These are phyloP conservation scores for Muscina levida DNA, from an alignment of 2,888 invertebrate genomes.

Conservation along the genomic window DNA sequence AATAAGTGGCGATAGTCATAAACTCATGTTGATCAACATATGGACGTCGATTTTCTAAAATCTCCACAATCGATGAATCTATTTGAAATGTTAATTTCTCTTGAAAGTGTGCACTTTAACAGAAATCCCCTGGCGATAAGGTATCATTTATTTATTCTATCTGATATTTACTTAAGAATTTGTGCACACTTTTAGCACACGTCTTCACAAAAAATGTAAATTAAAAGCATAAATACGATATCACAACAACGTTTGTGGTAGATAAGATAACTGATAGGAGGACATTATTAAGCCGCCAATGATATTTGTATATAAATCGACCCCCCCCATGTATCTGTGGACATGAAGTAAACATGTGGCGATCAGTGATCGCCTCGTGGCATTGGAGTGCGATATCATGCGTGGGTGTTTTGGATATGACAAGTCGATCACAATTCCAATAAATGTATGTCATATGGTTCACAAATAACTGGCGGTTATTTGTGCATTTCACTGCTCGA, in stretches of 20 bases:
- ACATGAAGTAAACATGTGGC: conserved; percentile 43
- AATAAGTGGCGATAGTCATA: background rate
- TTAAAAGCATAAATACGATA: conserved; percentile 1
- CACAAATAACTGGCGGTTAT: conserved; percentile 1
- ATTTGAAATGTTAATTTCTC: conserved; percentile 32
- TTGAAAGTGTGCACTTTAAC: conserved; percentile 39
- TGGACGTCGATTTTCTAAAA: too few species aligned
- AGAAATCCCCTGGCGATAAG: conserved; percentile 39
- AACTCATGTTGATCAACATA: too few species aligned
- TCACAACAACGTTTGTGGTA: background rate
- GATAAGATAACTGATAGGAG: conserved; percentile 5
- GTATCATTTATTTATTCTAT: conserved; percentile 33
- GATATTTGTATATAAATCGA: background rate
- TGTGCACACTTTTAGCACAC: conserved; percentile 63
- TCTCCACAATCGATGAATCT: background rate
- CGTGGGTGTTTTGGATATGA: conserved; percentile 58
- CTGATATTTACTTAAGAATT: conserved; percentile 43
- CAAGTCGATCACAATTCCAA: conserved; percentile 19
- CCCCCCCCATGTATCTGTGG: conserved; percentile 13
- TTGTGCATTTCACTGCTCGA: background rate
- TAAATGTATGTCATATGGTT: conserved; percentile 32
- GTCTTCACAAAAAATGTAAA: conserved; percentile 21
- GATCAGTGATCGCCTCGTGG: too few species aligned
- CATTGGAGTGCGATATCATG: conserved; percentile 19
- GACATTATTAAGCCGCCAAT: conserved; percentile 41